Evolutionary conservation across 2,113 vertebrate species (phyloP).

Genomic region (Tympanuchus pallidicinctus): DNA sequence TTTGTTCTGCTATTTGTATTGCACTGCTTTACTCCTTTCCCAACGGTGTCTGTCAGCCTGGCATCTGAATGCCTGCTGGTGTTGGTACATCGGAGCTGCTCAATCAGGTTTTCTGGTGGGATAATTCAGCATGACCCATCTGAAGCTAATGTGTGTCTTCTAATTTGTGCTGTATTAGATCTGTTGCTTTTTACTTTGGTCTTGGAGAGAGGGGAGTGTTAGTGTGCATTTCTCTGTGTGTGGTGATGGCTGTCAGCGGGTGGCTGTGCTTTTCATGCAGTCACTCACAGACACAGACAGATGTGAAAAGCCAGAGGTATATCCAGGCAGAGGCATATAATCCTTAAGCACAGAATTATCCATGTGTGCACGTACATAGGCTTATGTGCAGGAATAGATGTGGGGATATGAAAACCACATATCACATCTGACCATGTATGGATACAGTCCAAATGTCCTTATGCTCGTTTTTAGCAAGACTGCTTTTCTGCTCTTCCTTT

Average conservation of each 20-base stretch:
- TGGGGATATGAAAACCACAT: constrained; percentile 2
- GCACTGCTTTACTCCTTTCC: neutral
- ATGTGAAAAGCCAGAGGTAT: constrained; percentile 32
- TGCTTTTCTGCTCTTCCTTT: neutral
- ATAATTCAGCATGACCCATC: neutral
- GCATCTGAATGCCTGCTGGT: neutral
- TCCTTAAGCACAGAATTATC: constrained; percentile 14
- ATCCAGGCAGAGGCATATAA: neutral
- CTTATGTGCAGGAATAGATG: constrained; percentile 8
- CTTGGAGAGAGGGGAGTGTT: neutral
- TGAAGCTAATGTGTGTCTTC: neutral
- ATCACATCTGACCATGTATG: neutral
- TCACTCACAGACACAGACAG: neutral
- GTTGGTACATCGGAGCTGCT: neutral
- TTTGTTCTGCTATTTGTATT: constrained; percentile 36
- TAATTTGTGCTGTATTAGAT: neutral
- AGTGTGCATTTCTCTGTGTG: neutral
- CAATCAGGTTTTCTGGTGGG: neutral
- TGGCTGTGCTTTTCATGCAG: neutral
- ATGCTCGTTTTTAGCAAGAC: neutral
- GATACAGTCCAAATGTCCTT: neutral
- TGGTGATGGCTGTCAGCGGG: neutral
- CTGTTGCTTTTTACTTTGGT: neutral
- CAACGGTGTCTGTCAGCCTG: neutral
- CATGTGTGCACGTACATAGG: neutral